Base-by-base conservation (phyloP, 2,888 invertebrate species). In the Amblyteles armatorius region DNA sequence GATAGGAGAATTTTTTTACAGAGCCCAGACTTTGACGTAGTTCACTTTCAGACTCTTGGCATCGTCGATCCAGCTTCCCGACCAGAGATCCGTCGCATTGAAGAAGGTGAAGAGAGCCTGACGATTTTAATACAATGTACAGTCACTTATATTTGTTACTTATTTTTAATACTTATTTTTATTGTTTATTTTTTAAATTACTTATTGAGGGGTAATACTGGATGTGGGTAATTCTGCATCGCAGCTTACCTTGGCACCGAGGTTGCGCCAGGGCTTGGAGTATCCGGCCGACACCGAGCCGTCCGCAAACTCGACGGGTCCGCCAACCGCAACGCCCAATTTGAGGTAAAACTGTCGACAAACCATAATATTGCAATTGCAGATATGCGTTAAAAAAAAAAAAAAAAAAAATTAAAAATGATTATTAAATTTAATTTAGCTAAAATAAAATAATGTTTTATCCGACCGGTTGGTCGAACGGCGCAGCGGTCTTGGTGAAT, bases 251-350 rank as follows among this genome's bases (percentile, higher is more conserved):
- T 95, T 96, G 0, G 96, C 95, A 19, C 96, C 95, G 0, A 92
- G 92, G 91, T 98, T 97, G 9, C 87, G 93, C 98, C 98, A 98
- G 0, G 98, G 97, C 92, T 98, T 98, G 0, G 90, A 77, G n/a
- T 90, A 89, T 0, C 89, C 90, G 0, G 91, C 91, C 44, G 95
- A 95, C 82, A 88, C 90, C 26, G 92, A 91, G 36, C 92, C 92
- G 87, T 98, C 97, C 0, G 96, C 95, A 91, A 97, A 98, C 90
- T 96, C 96, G 73, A 95, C 95, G 3, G 95, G 94, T 0, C 98
- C 98, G 0, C 97, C 98, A 67, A 97, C 97, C 29, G 97, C 96
- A 4, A 98, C 94, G 0, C 97, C 98, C 57, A 98, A 89, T 0
- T 96, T 95, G 19, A 98, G 93, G 92, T 96, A 97, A 94, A 97